Percentiles rank a stretch among this genome's conserved stretches.
phyloP scores from a whole-genome alignment of 1,140 invertebrate species.

The Aphidius gifuensis region DNA sequence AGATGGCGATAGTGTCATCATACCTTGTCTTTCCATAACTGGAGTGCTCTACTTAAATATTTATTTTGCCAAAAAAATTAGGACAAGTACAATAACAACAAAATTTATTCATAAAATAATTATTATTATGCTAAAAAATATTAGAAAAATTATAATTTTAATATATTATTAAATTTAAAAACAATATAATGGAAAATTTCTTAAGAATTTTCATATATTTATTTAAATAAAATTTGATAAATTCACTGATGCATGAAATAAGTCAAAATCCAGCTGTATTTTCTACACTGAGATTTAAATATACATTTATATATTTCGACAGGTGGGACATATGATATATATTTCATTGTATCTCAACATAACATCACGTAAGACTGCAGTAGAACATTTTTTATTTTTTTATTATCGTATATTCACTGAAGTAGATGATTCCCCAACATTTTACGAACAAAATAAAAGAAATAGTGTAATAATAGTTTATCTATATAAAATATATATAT shows the following conservation, averaged over 20 bases:
- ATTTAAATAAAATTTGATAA: no score
- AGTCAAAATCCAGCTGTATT: no score
- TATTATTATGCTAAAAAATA: no score
- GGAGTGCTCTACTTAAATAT: background rate
- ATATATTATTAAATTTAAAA: no score
- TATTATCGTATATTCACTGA: constrained; percentile 15
- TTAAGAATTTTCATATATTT: no score
- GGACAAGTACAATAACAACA: background rate
- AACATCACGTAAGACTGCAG: constrained; percentile 1
- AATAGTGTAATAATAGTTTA: no score
- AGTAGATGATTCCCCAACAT: constrained; percentile 3
- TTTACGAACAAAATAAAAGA: background rate
- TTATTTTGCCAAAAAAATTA: background rate
- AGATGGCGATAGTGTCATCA: constrained; percentile 47
- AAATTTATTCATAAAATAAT: no score
- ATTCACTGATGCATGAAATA: no score
- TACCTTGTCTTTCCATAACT: background rate
- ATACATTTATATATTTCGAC: constrained; percentile 6
- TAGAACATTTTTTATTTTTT: constrained; percentile 3
- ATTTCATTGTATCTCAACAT: constrained; percentile 1
- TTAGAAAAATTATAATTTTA: no score
- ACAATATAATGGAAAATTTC: no score
- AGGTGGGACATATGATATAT: constrained; percentile 18
- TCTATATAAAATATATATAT: background rate
- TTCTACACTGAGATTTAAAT: no score